These are phyloP conservation scores for Gallinago jamesoni DNA, from an alignment of 2,113 vertebrate species.

Conservation along the genomic window DNA sequence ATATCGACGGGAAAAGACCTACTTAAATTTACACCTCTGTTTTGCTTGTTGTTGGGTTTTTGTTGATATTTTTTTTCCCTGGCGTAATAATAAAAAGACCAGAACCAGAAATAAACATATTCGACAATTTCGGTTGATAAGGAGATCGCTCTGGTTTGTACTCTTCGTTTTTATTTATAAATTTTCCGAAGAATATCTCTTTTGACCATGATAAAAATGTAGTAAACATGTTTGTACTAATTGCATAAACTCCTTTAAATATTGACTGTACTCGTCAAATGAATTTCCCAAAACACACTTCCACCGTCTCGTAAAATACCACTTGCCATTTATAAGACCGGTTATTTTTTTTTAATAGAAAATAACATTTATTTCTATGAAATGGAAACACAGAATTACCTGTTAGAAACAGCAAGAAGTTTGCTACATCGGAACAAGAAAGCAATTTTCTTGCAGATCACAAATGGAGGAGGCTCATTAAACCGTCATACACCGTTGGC, in stretches of 20 bases:
- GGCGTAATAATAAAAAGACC: neutral
- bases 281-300: neutral
- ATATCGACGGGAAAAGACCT: rapidly evolving
- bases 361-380: slow-evolving; percentile 99
- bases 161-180: neutral
- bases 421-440: slow-evolving; percentile 78
- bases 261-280: neutral
- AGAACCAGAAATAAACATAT: neutral
- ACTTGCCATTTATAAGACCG: slow-evolving; percentile 31
- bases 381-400: slow-evolving; percentile 87
- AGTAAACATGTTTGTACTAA: slow-evolving; percentile 6
- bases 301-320: slow-evolving; percentile 29
- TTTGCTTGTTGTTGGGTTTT: neutral
- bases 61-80: no score
- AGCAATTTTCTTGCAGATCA: slow-evolving; percentile 77
- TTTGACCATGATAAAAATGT: slow-evolving; percentile 33
- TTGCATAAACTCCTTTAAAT: slow-evolving; percentile 33
- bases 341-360: slow-evolving; percentile 77
- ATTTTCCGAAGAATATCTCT: neutral
- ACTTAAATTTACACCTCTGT: neutral
- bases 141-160: neutral
- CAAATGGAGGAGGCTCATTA: slow-evolving; percentile 72
- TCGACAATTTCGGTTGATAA: neutral
- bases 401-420: slow-evolving; percentile 73
- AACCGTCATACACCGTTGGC: slow-evolving; percentile 36